Evolutionary conservation across 2,888 invertebrate species (phyloP).

Genomic region (Drosophila rubida): DNA sequence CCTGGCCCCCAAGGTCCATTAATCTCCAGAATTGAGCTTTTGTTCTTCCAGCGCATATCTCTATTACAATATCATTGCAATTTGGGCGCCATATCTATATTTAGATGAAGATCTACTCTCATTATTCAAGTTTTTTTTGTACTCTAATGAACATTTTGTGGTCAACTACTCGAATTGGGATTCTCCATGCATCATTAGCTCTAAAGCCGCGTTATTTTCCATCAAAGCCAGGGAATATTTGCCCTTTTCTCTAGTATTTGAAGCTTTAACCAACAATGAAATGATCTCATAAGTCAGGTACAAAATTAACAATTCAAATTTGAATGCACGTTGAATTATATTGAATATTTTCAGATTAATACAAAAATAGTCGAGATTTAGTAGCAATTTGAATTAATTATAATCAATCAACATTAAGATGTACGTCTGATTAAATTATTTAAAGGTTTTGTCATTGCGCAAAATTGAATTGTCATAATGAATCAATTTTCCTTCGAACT

Average conservation of each 20-base stretch:
- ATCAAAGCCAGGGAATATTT: slow-evolving; percentile 57
- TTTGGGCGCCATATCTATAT: slow-evolving; percentile 7
- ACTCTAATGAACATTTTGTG: slow-evolving; percentile 73
- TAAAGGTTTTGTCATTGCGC: background rate
- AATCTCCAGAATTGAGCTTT: slow-evolving; percentile 19
- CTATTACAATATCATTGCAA: slow-evolving; percentile 13
- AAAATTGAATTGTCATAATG: background rate
- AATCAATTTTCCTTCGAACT: slow-evolving; percentile 20
- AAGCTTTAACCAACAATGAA: slow-evolving; percentile 6
- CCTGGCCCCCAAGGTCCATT: slow-evolving; percentile 28
- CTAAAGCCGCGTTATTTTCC: slow-evolving; percentile 45
- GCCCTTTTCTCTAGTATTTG: background rate
- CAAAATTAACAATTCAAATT: no score
- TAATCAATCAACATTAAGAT: no score
- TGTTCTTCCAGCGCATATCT: slow-evolving; percentile 42
- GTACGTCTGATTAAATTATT: background rate
- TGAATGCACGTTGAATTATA: no score
- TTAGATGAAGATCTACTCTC: slow-evolving; percentile 12
- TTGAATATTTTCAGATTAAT: background rate
- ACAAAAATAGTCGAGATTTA: no score
- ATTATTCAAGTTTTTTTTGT: slow-evolving; percentile 42
- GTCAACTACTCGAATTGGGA: slow-evolving; percentile 36
- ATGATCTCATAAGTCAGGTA: slow-evolving; percentile 9
- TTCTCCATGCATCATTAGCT: slow-evolving; percentile 69
- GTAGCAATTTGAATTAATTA: no score